Evolutionary conservation across 2,113 vertebrate species (phyloP).

Genomic region (Peucedramus taeniatus): DNA sequence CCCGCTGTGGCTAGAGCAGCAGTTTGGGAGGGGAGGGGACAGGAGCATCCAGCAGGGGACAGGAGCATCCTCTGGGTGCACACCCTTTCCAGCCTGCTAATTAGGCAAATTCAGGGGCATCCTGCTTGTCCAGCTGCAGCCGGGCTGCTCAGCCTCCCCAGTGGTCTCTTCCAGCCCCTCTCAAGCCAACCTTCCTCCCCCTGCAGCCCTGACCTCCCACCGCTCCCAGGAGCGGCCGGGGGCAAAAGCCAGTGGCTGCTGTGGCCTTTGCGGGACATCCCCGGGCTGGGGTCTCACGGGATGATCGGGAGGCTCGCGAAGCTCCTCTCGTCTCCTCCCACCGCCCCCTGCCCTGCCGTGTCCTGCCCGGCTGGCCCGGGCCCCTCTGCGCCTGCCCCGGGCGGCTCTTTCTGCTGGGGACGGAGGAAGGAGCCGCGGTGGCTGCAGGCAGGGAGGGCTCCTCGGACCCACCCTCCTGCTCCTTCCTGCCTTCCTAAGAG

Average conservation of each 20-base stretch:
- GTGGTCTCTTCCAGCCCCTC: neutral
- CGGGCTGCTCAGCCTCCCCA: neutral
- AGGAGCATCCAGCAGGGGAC: neutral
- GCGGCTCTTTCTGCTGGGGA: no score
- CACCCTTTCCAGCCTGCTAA: neutral
- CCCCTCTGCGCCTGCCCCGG: no score
- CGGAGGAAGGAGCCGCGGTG: constrained; percentile 61
- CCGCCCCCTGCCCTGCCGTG: neutral
- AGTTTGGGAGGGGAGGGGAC: no score
- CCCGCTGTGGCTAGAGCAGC: neutral
- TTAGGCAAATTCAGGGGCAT: fast-evolving
- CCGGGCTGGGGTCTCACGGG: neutral
- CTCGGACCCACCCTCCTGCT: constrained; percentile 34
- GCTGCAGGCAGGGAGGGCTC: constrained; percentile 51
- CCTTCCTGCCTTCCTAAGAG: constrained; percentile 49
- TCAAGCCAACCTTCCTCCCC: neutral
- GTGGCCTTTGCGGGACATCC: neutral
- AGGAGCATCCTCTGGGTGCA: neutral
- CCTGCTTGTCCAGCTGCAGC: neutral
- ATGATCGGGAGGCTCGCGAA: neutral
- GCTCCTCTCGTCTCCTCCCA: neutral
- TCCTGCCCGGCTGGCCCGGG: no score
- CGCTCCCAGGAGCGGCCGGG: neutral
- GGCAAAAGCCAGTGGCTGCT: neutral
- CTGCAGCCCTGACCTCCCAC: neutral